Base-by-base conservation (phyloP, 2,113 vertebrate genomes). In the Lampris megalopsis region DNA sequence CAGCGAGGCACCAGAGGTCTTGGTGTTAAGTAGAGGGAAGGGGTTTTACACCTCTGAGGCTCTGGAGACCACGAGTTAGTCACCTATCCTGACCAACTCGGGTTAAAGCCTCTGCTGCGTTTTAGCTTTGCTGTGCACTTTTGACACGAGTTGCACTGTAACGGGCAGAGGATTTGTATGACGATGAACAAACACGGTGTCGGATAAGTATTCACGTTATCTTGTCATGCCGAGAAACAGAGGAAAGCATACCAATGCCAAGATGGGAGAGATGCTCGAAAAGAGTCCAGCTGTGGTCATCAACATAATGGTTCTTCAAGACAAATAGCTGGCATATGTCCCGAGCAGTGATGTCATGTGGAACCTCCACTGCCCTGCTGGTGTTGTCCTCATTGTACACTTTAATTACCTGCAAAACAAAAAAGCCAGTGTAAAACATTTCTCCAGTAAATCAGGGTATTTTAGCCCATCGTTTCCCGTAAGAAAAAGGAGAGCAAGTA, bases 231-330 rank as follows among this genome's bases (percentile, higher is more conserved):
- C 13, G 54, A 1, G 7, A 49, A 4, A 45, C 9, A 1, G 5
- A 38, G 2, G n/a, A 54, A 9, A 47, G 57, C 92, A 93, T 95
- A 99, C 98, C 95, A 89, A 97, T 91, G 77, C 92, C 94, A 72
- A 95, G 92, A 75, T 88, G 92, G 69, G 90, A 75, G 70, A 96
- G 93, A 73, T 97, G 94, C 83, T 99, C 98, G 93, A 97, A 97
- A 62, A 99, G 94, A 6, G 97, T 98, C 98, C 97, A 99, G 94
- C 94, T 96, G 89, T 97, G 95, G 91, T 99, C 98, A 90, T 98
- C 96, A 38, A 97, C 84, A 84, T 96, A 98, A 81, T 96, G 96
- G 86, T 97, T 98, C 95, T 97, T 99, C 93, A 97, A 42, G 87
- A 98, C 95, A 79, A 99, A 94, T 63, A 99, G 90, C 86, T 99